Conservation (phyloP, 2,888 invertebrate genomes). For the Drosophila ustulata region DNA sequence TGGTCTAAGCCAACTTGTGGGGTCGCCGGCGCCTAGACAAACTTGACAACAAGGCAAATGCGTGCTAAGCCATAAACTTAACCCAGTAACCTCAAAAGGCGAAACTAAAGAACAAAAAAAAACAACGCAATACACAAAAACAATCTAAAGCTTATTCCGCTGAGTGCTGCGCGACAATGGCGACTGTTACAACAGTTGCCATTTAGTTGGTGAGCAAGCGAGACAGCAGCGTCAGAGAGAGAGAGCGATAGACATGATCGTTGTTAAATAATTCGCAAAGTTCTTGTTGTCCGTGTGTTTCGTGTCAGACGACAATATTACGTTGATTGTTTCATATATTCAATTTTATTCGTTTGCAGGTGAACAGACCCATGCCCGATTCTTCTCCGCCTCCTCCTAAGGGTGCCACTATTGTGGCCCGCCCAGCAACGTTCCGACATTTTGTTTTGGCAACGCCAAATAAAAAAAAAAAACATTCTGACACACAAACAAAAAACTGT, state of each 20-base stretch:
- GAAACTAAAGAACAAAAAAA: conserved; percentile 27
- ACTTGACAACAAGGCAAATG: conserved; percentile 51
- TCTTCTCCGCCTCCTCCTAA: neutral
- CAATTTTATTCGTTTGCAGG: conserved; percentile 46
- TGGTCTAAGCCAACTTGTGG: conserved; percentile 1
- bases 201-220: neutral
- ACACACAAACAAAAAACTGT: conserved; percentile 27
- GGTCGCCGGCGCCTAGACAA: conserved; percentile 13
- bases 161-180: conserved; percentile 53
- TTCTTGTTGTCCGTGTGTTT: conserved; percentile 44
- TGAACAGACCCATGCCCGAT: neutral
- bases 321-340: conserved; percentile 69
- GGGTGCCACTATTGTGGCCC: neutral
- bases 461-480: conserved; percentile 39
- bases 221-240: neutral
- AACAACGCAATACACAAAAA: conserved; percentile 5
- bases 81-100: conserved; percentile 68
- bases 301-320: conserved; percentile 75
- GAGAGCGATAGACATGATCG: conserved; percentile 26
- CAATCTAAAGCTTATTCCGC: conserved; percentile 51
- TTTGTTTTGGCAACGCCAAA: conserved; percentile 65
- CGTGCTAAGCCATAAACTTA: conserved; percentile 72
- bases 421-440: conserved; percentile 43
- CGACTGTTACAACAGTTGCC: conserved; percentile 44
- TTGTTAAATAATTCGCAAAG: conserved; percentile 42